Percentiles rank a stretch among this genome's conserved stretches.
phyloP scores from a whole-genome alignment of 2,797 vertebrate genomes.

The Numenius phaeopus region DNA sequence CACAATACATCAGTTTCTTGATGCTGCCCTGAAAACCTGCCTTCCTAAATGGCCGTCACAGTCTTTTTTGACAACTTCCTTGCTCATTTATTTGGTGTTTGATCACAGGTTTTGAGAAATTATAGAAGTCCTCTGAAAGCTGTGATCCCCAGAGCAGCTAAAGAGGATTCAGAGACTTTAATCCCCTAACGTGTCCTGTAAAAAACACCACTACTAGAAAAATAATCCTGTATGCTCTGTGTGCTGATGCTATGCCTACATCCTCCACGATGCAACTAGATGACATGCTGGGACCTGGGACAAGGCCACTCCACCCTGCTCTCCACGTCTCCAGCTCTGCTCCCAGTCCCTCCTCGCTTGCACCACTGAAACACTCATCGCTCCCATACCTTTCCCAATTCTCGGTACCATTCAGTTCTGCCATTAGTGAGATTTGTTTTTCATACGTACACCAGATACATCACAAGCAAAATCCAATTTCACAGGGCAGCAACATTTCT shows the following conservation, averaged over 20 bases:
- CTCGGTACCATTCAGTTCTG: rapidly evolving
- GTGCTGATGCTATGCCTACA: no score
- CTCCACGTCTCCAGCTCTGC: background rate
- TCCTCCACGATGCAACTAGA: rapidly evolving
- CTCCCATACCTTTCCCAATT: background rate
- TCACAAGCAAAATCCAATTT: background rate
- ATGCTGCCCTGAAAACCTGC: background rate
- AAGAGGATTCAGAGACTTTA: background rate
- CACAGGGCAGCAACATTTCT: background rate
- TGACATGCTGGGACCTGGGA: rapidly evolving
- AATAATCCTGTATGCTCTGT: no score
- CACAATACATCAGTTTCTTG: background rate
- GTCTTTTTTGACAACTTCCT: background rate
- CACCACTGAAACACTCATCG: rapidly evolving
- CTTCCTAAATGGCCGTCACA: background rate
- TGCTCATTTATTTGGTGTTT: background rate
- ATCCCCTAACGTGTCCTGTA: background rate
- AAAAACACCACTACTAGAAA: background rate
- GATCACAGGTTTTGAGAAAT: background rate
- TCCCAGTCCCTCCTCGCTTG: rapidly evolving
- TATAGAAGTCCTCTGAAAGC: background rate
- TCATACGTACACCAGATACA: rapidly evolving
- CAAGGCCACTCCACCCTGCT: background rate
- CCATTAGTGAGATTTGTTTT: background rate
- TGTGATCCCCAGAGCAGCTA: background rate